Percentiles rank a stretch among this genome's conserved stretches.
Conservation (phyloP, 2,113 vertebrate genomes). For the Platysteira castanea region DNA sequence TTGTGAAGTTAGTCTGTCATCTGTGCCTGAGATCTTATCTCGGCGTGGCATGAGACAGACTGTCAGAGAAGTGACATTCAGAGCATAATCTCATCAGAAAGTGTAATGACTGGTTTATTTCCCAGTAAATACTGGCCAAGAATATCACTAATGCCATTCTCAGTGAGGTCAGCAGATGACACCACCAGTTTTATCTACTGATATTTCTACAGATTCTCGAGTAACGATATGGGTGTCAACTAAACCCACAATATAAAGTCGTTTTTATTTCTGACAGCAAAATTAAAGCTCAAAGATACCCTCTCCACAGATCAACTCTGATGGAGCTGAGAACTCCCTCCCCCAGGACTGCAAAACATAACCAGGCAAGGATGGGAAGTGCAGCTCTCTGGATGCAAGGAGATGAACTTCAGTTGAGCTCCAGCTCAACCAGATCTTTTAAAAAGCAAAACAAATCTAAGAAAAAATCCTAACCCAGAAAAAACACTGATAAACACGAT, state of each 20-base stretch:
- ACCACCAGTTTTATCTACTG: background rate
- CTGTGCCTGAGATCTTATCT: conserved; percentile 19
- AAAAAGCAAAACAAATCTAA: background rate
- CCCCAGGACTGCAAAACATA: background rate
- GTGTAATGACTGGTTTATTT: conserved; percentile 27
- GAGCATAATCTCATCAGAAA: conserved; percentile 23
- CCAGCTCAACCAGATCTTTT: background rate
- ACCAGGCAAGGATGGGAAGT: background rate
- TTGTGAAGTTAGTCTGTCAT: conserved; percentile 29
- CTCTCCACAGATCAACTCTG: background rate
- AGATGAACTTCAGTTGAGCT: background rate
- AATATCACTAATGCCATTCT: background rate
- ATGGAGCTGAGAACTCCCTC: background rate
- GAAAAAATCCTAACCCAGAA: background rate
- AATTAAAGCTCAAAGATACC: background rate
- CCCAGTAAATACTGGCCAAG: conserved; percentile 12
- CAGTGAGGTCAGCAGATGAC: background rate
- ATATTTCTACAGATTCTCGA: background rate
- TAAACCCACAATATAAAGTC: background rate
- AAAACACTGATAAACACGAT: accelerated
- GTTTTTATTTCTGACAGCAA: background rate
- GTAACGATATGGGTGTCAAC: background rate
- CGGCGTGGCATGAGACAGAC: background rate
- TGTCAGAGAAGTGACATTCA: conserved; percentile 40
- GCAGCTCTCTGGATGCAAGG: background rate